phyloP scores from a whole-genome alignment of 1,140 invertebrate species.

The Babylonia areolata region DNA sequence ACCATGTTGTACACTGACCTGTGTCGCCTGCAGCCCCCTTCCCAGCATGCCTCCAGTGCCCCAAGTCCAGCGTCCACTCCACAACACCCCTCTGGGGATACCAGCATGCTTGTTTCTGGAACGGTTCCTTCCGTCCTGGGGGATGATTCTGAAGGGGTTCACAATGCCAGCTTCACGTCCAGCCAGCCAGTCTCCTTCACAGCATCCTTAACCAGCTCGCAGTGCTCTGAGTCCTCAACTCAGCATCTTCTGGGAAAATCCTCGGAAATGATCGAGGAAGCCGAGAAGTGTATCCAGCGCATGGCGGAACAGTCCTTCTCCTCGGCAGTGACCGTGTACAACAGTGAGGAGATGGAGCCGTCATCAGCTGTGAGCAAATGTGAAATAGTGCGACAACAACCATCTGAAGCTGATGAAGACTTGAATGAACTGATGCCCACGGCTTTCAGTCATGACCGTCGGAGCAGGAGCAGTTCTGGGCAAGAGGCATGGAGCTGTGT shows the following conservation, averaged over 20 bases:
- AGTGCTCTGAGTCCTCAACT: neutral
- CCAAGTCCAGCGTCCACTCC: neutral
- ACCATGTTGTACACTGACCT: neutral
- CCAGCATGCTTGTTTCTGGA: neutral
- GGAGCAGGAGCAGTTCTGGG: neutral
- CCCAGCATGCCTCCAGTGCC: neutral
- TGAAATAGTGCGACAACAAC: neutral
- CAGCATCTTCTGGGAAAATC: neutral
- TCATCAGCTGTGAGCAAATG: neutral
- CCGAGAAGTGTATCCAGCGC: conserved; percentile 11
- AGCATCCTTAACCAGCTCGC: neutral
- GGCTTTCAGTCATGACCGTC: neutral
- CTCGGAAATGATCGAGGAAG: conserved; percentile 13
- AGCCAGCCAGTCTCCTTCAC: neutral
- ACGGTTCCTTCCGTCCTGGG: neutral
- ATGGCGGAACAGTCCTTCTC: neutral
- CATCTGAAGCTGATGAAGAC: neutral
- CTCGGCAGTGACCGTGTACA: neutral
- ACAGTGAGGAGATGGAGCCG: no score
- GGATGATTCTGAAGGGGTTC: neutral
- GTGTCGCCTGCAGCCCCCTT: conserved; percentile 5
- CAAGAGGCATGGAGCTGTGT: no score
- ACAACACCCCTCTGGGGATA: neutral
- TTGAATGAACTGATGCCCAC: neutral
- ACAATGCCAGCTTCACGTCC: neutral